Percentiles rank a stretch among this genome's conserved stretches.
These are phyloP conservation scores for Bursaphelenchus okinawaensis DNA, from an alignment of 2,888 invertebrate species.

Conservation along the genomic window DNA sequence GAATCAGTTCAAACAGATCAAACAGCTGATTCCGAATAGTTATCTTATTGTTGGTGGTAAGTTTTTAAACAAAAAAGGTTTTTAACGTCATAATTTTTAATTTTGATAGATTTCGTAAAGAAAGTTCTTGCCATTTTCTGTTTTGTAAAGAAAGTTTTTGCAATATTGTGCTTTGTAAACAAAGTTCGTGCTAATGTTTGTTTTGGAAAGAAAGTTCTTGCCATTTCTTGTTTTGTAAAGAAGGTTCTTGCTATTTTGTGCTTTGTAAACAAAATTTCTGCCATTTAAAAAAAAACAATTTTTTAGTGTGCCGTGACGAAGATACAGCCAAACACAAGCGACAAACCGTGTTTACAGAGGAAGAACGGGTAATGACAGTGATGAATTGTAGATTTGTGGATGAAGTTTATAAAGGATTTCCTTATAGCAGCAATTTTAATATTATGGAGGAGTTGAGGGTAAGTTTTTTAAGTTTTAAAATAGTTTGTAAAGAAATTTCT, in stretches of 20 bases:
- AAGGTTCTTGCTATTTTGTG: too few relatives aligned
- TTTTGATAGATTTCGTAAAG: too few relatives aligned
- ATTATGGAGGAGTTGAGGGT: slow-evolving; percentile 24
- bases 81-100: too few relatives aligned
- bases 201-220: too few relatives aligned
- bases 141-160: too few relatives aligned
- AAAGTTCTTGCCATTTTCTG: too few relatives aligned
- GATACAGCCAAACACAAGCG: slow-evolving; percentile 29
- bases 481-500: too few relatives aligned
- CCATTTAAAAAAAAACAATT: neutral
- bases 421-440: slow-evolving; percentile 22
- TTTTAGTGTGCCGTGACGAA: slow-evolving; percentile 32
- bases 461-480: neutral
- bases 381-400: slow-evolving; percentile 27
- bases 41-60: slow-evolving; percentile 18
- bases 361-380: slow-evolving; percentile 19
- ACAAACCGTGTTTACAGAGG: slow-evolving; percentile 23
- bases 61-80: too few relatives aligned
- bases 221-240: too few relatives aligned
- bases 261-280: too few relatives aligned
- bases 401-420: slow-evolving; percentile 18
- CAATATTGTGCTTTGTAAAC: too few relatives aligned
- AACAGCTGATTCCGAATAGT: slow-evolving; percentile 13
- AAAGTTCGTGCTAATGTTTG: too few relatives aligned
- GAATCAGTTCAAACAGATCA: slow-evolving; percentile 16